phyloP scores from a whole-genome alignment of 1,140 invertebrate genomes.

The Zeugodacus cucurbitae region DNA sequence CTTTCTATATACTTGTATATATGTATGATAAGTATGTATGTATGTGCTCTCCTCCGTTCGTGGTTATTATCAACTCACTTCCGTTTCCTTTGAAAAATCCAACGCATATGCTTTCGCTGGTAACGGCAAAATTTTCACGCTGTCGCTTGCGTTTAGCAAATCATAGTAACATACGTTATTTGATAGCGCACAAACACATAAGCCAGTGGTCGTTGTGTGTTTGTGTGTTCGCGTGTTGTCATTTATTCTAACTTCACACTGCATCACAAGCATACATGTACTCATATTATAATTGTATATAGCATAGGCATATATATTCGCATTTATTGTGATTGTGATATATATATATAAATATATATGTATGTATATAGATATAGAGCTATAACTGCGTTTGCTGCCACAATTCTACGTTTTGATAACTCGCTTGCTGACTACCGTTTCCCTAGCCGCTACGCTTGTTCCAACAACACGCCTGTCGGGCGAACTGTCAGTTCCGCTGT shows the following conservation, averaged over 20 bases:
- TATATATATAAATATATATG: background rate
- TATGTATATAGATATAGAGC: background rate
- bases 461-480: background rate
- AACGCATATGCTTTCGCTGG: background rate
- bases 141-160: background rate
- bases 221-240: background rate
- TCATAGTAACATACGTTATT: background rate
- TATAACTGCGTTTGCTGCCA: background rate
- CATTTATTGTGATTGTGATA: no score
- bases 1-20: background rate
- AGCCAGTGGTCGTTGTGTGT: background rate
- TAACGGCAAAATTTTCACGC: background rate
- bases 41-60: background rate
- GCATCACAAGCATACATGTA: background rate
- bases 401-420: background rate
- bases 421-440: background rate
- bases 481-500: background rate
- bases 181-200: background rate
- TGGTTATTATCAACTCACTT: background rate
- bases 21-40: background rate
- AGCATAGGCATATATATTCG: no score
- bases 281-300: background rate
- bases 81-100: background rate
- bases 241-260: background rate
- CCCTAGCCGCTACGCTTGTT: background rate